These are phyloP conservation scores for Pelodiscus sinensis DNA, from an alignment of 2,113 vertebrate species.

Conservation along the genomic window DNA sequence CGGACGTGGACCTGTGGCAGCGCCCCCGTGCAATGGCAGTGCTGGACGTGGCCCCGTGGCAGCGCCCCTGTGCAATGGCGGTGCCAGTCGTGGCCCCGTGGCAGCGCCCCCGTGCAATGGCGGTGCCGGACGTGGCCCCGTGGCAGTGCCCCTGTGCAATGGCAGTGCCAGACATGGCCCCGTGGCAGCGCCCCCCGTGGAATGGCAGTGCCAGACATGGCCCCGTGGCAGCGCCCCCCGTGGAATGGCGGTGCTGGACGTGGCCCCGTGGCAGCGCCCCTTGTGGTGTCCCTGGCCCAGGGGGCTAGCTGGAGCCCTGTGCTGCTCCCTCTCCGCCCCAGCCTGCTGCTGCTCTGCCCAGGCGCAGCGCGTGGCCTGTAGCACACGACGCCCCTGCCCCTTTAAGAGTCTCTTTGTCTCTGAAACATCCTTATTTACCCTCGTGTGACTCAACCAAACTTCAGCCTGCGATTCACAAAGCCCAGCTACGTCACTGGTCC, in stretches of 20 bases:
- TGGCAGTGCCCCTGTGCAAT: background rate
- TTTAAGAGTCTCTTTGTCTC: slow-evolving; percentile 82
- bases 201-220: background rate
- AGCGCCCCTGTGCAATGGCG: no score
- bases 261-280: no score
- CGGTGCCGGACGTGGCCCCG: background rate
- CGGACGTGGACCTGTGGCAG: background rate
- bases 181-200: no score
- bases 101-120: background rate
- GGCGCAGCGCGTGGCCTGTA: no score
- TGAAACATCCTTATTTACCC: slow-evolving; percentile 75
- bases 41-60: no score
- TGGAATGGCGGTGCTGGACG: no score
- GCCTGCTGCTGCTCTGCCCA: background rate
- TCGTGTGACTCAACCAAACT: slow-evolving; percentile 76
- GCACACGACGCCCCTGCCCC: slow-evolving; percentile 52
- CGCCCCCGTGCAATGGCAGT: no score
- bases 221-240: background rate
- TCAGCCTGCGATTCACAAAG: slow-evolving; percentile 63
- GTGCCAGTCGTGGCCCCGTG: no score
- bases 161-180: background rate
- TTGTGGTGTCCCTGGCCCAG: no score
- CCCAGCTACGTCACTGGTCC: slow-evolving; percentile 32
- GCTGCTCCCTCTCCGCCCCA: background rate
- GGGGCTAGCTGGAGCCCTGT: background rate